Conservation (phyloP, 2,888 invertebrate species). For the Leptarthrus brevirostris region DNA sequence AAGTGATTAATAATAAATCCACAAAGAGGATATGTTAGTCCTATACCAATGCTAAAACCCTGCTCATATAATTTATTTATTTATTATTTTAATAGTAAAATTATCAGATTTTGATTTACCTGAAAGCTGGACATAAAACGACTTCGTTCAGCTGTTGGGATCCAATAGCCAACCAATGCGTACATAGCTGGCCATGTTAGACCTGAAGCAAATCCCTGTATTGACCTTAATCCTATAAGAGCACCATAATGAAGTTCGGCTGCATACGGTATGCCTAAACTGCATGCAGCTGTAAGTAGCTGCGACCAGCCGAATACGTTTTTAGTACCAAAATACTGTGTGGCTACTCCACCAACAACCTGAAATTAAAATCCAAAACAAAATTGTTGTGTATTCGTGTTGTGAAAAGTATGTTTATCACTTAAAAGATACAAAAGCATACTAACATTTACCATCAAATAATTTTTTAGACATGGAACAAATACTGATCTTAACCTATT, state of each 20-base stretch:
- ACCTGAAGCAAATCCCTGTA: conserved; percentile 78
- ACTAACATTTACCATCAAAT: no score
- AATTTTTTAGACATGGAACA: no score
- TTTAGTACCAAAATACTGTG: conserved; percentile 78
- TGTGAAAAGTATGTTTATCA: not conserved
- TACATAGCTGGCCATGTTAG: conserved; percentile 83
- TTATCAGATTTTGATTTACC: conserved; percentile 62
- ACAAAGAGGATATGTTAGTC: conserved; percentile 77
- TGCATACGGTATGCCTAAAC: conserved; percentile 74
- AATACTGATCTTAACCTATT: no score
- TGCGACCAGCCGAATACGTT: conserved; percentile 78
- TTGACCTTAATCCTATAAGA: conserved; percentile 73
- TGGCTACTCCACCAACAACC: conserved; percentile 76
- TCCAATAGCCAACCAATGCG: conserved; percentile 79
- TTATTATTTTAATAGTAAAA: not conserved
- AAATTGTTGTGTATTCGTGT: no score
- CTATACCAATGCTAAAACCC: conserved; percentile 81
- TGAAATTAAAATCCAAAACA: no score
- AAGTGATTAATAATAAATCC: conserved; percentile 76
- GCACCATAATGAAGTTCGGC: conserved; percentile 73
- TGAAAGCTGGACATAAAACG: conserved; percentile 82
- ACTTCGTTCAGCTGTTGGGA: conserved; percentile 76
- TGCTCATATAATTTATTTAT: conserved; percentile 55
- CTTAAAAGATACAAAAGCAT: not conserved
- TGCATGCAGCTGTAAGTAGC: conserved; percentile 75